A percentile compares a stretch with the other conserved stretches of the same genome.
Conservation (phyloP, 2,888 invertebrate species). For the Alentia gelatinosa region DNA sequence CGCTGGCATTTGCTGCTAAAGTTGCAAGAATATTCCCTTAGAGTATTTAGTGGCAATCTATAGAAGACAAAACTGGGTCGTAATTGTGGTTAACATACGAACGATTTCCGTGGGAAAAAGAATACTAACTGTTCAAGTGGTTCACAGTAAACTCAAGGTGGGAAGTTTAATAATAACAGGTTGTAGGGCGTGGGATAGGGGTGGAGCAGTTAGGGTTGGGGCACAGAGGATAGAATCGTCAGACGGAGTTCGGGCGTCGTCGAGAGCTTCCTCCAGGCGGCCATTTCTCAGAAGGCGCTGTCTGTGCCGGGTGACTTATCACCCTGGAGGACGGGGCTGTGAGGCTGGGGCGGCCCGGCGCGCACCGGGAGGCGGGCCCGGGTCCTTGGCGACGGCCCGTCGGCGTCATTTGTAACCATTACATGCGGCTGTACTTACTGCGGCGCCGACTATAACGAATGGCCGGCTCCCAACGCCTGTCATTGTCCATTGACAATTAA, state of each 20-base stretch:
- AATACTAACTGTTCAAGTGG: too few relatives aligned
- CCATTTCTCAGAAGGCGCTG: background rate
- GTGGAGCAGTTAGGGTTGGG: too few relatives aligned
- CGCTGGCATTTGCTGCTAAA: background rate
- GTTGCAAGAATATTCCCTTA: too few relatives aligned
- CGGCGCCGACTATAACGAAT: background rate
- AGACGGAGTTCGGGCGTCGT: background rate
- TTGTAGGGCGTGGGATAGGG: too few relatives aligned
- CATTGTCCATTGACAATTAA: constrained; percentile 40
- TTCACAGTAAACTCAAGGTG: too few relatives aligned
- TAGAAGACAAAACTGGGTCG: too few relatives aligned
- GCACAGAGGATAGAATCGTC: too few relatives aligned
- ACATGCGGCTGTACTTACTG: constrained; percentile 9
- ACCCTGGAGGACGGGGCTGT: background rate
- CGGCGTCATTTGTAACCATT: constrained; percentile 30
- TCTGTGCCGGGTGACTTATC: background rate
- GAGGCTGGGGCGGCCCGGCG: constrained; percentile 1
- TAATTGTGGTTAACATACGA: too few relatives aligned
- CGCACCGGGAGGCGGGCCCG: background rate
- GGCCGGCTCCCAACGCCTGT: background rate
- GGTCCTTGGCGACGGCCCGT: background rate
- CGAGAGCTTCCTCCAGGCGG: background rate
- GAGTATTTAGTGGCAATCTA: too few relatives aligned
- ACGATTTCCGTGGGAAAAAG: too few relatives aligned
- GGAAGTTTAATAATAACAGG: too few relatives aligned